Evolutionary conservation across 2,888 invertebrate species (phyloP).

Genomic region (Drosophila merina): DNA sequence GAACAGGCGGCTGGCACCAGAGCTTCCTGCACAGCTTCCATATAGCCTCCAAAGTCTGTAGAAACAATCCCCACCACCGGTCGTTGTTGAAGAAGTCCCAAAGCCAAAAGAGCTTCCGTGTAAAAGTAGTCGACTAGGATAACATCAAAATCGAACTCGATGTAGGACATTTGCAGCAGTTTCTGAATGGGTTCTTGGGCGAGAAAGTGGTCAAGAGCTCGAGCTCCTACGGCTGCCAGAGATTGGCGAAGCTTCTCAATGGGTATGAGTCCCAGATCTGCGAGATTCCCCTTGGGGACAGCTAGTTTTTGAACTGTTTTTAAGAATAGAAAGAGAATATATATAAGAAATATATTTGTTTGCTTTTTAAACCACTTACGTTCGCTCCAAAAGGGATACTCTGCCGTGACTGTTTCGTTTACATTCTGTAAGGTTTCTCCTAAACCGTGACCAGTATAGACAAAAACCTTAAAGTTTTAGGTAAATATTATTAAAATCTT

Average conservation of each 20-base stretch:
- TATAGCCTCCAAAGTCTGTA: slow-evolving; percentile 84
- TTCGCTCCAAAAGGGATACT: slow-evolving; percentile 80
- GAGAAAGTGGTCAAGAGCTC: slow-evolving; percentile 79
- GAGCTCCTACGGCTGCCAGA: slow-evolving; percentile 72
- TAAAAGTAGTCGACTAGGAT: slow-evolving; percentile 84
- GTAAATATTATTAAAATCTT: too few relatives aligned
- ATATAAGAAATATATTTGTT: neutral
- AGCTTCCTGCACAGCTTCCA: slow-evolving; percentile 84
- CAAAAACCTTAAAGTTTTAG: slow-evolving; percentile 70
- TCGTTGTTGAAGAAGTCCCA: slow-evolving; percentile 82
- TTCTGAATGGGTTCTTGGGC: slow-evolving; percentile 57
- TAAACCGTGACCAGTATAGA: slow-evolving; percentile 79
- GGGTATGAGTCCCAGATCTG: slow-evolving; percentile 56
- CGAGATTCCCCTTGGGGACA: slow-evolving; percentile 55
- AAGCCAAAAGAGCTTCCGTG: slow-evolving; percentile 83
- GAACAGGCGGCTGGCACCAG: slow-evolving; percentile 84
- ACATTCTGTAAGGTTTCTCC: slow-evolving; percentile 81
- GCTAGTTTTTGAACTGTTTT: slow-evolving; percentile 65
- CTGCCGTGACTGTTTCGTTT: slow-evolving; percentile 78
- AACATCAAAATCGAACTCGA: slow-evolving; percentile 83
- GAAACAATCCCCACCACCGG: slow-evolving; percentile 83
- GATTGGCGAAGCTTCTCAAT: slow-evolving; percentile 67
- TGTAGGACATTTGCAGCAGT: slow-evolving; percentile 70
- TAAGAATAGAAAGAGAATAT: neutral
- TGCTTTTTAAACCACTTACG: slow-evolving; percentile 58